Evolutionary conservation across 2,113 vertebrate genomes (phyloP).

Genomic region (Thunnus maccoyii): DNA sequence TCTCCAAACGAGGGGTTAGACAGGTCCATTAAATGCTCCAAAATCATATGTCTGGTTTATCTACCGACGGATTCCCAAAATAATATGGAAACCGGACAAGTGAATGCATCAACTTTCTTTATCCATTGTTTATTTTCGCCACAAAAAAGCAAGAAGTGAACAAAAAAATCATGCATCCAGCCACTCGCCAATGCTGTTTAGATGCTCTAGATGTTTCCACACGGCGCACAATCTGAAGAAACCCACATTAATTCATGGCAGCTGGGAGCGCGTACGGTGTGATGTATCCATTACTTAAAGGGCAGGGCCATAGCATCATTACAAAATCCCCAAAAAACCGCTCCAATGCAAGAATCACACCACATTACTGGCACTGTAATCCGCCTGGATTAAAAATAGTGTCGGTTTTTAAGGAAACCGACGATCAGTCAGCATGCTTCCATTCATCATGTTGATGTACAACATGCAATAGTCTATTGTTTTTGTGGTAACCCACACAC

Average conservation of each 20-base stretch:
- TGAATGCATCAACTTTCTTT: neutral
- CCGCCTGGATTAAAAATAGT: accelerated
- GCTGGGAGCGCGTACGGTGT: neutral
- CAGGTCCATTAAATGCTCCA: neutral
- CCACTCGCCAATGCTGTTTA: neutral
- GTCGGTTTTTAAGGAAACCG: no score
- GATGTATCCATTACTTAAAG: constrained; percentile 14
- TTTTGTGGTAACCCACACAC: no score
- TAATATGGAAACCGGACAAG: neutral
- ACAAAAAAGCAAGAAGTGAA: neutral
- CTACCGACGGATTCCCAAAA: neutral
- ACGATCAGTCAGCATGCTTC: neutral
- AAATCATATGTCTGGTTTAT: neutral
- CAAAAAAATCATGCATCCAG: neutral
- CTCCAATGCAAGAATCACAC: neutral
- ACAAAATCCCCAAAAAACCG: neutral
- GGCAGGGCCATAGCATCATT: constrained; percentile 32
- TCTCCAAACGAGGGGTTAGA: neutral
- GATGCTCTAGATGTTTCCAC: constrained; percentile 3
- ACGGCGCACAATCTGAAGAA: neutral
- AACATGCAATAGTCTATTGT: neutral
- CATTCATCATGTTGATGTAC: neutral
- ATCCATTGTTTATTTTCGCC: neutral
- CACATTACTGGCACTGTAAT: neutral
- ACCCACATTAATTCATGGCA: neutral